Evolutionary conservation across 2,888 invertebrate genomes (phyloP), one percentile per base, ranked within the genome.

Genomic region (Zygogramma bicolorata): DNA sequence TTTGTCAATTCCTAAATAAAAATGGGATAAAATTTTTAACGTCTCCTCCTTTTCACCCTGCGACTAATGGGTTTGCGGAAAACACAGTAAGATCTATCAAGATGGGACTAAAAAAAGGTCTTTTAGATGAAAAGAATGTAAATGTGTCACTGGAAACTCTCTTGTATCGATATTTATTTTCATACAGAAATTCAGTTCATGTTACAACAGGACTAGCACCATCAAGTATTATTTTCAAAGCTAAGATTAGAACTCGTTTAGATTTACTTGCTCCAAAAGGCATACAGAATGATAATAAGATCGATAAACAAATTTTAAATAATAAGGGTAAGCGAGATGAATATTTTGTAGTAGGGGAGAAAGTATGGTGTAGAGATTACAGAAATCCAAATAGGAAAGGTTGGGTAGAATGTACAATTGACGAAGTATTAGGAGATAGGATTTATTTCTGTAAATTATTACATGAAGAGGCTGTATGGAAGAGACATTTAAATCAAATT

Each of bases 291-390:
- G 6, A n/a, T 15, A n/a, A 31, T 18, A 18, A 13, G 18, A 8
- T 31, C n/a, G 29, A 59, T 7, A 59, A 59, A 29, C 29, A 57
- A 53, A 53, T 53, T 53, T 18, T 4, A 59, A 59, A 27, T 8
- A 13, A 15, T 15, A 63, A 40, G 3, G 34, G 29, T 1, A 69
- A 34, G 31, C 57, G 61, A 20, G 49, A 60, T 4, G 49, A 49
- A 22, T 15, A 13, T 10, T 68, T 61, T 61, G 25, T 25, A 13
- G 53, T 34, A 13, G 58, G 58, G 18, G 58, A 66, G 8, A 18
- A n/a, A 40, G 38, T 57, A 20, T 38, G 18, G 29, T 66, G 60
- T 67, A 67, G 59, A 59, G 67, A 67, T 42, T 67, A 67, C 29
- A 57, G 59, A 27, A 59, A 62, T 13, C 63, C 63, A 29, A 65